Conservation (phyloP, 2,797 vertebrate species). For the Tiaroga cobitis region DNA sequence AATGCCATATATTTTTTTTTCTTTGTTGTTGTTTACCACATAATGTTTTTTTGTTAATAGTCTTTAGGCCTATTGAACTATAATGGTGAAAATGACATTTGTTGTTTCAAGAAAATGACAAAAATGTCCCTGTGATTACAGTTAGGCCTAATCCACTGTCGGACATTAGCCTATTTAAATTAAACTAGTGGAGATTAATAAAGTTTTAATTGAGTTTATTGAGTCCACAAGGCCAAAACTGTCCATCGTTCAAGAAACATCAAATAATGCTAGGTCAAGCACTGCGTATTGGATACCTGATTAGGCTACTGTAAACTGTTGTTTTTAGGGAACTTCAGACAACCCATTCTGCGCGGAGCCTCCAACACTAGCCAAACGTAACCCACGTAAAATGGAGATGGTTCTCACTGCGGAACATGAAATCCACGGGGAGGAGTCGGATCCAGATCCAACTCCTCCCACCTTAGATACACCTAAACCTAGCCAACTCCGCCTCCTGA, state of each 20-base stretch:
- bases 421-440: too few species aligned
- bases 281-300: not conserved
- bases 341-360: not conserved
- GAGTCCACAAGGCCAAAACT: not conserved
- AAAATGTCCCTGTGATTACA: not conserved
- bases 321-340: not conserved
- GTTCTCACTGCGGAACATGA: too few species aligned
- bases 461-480: too few species aligned
- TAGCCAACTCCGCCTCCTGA: too few species aligned
- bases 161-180: not conserved
- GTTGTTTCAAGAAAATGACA: not conserved
- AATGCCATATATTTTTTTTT: not conserved
- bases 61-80: too few species aligned
- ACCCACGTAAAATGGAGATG: slow-evolving; percentile 22
- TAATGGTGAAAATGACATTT: not conserved
- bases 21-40: not conserved
- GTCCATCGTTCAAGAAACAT: not conserved
- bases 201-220: not conserved
- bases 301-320: not conserved
- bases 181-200: not conserved
- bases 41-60: too few species aligned
- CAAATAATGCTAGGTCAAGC: not conserved
- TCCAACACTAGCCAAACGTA: not conserved
- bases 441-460: too few species aligned
- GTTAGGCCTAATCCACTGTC: not conserved